A percentile compares a stretch with the other conserved stretches of the same genome.
Evolutionary conservation across 1,140 invertebrate species (phyloP).

Genomic region (Caenorhabditis brenneri): DNA sequence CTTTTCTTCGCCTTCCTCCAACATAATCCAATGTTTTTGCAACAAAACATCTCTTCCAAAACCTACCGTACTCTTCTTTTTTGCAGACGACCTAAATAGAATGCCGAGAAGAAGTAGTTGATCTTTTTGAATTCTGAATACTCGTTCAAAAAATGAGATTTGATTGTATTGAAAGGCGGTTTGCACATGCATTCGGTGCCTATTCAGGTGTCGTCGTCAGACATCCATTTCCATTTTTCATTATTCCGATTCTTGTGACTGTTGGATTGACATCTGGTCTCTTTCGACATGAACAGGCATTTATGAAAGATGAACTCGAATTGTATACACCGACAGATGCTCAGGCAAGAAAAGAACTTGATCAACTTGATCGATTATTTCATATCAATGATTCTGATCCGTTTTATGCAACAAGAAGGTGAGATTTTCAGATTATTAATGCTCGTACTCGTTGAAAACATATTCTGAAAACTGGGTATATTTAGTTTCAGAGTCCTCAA

Average conservation of each 20-base stretch:
- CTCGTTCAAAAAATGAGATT: constrained; percentile 64
- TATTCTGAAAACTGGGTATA: neutral
- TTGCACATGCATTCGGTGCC: constrained; percentile 60
- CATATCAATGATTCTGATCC: constrained; percentile 70
- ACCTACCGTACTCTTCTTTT: neutral
- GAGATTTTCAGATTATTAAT: constrained; percentile 15
- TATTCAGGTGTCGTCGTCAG: constrained; percentile 61
- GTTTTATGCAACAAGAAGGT: constrained; percentile 69
- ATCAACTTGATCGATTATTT: constrained; percentile 65
- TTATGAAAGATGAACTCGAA: constrained; percentile 66
- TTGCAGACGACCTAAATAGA: neutral
- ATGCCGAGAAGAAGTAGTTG: neutral
- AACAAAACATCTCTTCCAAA: neutral
- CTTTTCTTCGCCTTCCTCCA: neutral
- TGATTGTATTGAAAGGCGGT: constrained; percentile 65
- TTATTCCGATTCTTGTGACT: constrained; percentile 64
- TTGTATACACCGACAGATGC: constrained; percentile 70
- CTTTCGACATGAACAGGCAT: constrained; percentile 49
- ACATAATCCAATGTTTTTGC: neutral
- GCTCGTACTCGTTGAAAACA: no score
- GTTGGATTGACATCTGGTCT: constrained; percentile 59
- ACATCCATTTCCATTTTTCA: constrained; percentile 65
- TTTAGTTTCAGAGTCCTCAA: no score
- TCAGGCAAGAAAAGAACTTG: constrained; percentile 60
- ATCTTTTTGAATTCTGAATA: neutral